Evolutionary conservation across 2,113 vertebrate genomes (phyloP).

Genomic region (Siphamia tubifer): DNA sequence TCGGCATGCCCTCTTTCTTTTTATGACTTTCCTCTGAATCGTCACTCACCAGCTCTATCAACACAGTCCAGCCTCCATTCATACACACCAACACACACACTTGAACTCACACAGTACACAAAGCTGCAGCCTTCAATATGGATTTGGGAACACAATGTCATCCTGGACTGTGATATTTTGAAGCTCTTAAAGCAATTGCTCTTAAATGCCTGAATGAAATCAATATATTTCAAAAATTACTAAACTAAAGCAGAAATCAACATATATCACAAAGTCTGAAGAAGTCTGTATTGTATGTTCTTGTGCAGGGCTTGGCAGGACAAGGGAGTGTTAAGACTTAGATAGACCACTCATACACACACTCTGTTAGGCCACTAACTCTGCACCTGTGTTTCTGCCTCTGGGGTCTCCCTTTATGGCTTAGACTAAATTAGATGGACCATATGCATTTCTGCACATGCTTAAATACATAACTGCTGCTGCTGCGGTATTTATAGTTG

Average conservation of each 20-base stretch:
- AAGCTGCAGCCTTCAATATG: neutral
- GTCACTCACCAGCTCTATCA: slow-evolving; percentile 74
- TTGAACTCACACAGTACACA: neutral
- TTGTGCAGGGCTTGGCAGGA: slow-evolving; percentile 25
- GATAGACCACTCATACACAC: slow-evolving; percentile 37
- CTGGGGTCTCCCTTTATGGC: slow-evolving; percentile 79
- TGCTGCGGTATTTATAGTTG: slow-evolving; percentile 75
- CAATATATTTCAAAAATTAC: neutral
- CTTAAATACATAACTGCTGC: slow-evolving; percentile 79
- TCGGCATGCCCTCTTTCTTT: slow-evolving; percentile 75
- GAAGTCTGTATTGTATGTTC: slow-evolving; percentile 35
- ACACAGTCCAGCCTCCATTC: slow-evolving; percentile 48
- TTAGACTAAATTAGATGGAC: slow-evolving; percentile 80
- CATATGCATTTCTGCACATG: slow-evolving; percentile 80
- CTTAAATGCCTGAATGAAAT: neutral
- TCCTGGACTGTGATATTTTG: slow-evolving; percentile 7
- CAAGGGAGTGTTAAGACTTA: slow-evolving; percentile 51
- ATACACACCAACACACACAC: slow-evolving; percentile 24
- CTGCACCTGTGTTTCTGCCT: slow-evolving; percentile 78
- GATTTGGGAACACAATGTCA: neutral
- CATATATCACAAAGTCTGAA: neutral
- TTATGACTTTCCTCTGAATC: slow-evolving; percentile 77
- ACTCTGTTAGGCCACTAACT: slow-evolving; percentile 51
- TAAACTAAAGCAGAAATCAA: neutral
- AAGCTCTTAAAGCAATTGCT: neutral